Evolutionary conservation across 2,888 invertebrate genomes (phyloP).

Genomic region (Cylloceria caligata): DNA sequence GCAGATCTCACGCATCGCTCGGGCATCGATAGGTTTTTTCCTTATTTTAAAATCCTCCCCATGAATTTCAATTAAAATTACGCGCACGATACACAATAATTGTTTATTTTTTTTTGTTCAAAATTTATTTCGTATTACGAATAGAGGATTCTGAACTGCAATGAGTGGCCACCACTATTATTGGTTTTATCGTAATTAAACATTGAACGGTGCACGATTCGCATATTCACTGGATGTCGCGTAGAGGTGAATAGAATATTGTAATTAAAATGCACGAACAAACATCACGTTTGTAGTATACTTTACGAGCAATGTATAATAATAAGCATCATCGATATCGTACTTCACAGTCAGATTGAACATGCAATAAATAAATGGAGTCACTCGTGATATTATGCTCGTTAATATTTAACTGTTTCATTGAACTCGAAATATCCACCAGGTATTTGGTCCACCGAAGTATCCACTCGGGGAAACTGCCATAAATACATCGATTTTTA

Average conservation of each 20-base stretch:
- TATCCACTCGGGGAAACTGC: not conserved
- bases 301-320: not conserved
- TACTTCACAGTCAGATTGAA: slow-evolving; percentile 37
- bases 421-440: slow-evolving; percentile 33
- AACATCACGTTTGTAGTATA: not conserved
- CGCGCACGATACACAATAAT: not conserved
- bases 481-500: slow-evolving; percentile 19
- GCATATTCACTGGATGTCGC: not conserved
- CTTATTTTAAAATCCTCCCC: not conserved
- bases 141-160: not conserved
- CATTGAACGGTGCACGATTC: not conserved
- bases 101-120: not conserved
- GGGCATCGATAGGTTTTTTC: not conserved
- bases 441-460: too few relatives aligned
- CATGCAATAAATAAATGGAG: slow-evolving; percentile 46
- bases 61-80: not conserved
- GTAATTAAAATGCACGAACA: slow-evolving; percentile 5
- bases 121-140: not conserved
- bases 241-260: not conserved
- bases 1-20: not conserved
- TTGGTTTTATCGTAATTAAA: not conserved
- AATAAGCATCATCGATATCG: slow-evolving; percentile 43
- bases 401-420: slow-evolving; percentile 56
- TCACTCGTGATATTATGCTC: slow-evolving; percentile 46
- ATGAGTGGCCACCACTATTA: not conserved